Evolutionary conservation across 92 coral and sea anemone genomes (phyloP), one percentile per base, ranked within the genome.

Genomic region (Palythoa caribaeorum): DNA sequence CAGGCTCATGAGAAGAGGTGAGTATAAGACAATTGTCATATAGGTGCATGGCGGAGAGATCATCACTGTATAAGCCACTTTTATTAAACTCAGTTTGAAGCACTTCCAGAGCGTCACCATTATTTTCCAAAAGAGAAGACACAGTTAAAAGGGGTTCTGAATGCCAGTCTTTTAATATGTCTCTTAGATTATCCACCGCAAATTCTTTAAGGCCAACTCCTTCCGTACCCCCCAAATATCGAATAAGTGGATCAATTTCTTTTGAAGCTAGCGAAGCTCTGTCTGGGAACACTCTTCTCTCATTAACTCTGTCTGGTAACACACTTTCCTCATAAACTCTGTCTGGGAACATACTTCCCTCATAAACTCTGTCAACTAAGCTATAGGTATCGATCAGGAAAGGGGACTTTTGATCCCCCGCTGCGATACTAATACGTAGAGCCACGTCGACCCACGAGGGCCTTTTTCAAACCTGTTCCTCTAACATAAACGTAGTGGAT

Each of bases 401-500:
- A 54, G 62, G 62, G 62, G 62, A 54, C 62, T 54, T 54, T 54
- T 54, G 62, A 54, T 54, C 62, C 62, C 62, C 62, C 62, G 62
- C 62, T 54, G 62, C 62, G 62, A 54, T 54, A 54, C 62, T 54
- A 54, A 54, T 54, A 54, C 62, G 62, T 54, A 54, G 62, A 54
- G 62, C 62, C 62, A 54, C 62, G 62, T 54, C 62, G 62, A 54
- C 62, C 62, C 62, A 54, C 62, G 62, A 54, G 62, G 62, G 62
- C 62, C 62, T 54, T 54, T 54, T 54, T 54, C 62, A 54, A 54
- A 54, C 62, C 62, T 54, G 62, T 54, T 54, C 62, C 62, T 54
- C 62, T 54, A 54, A 54, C 62, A 54, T 54, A 54, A 54, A 54
- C 62, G 62, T 54, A 54, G 62, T 54, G 62, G 62, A 54, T 54